Base-by-base conservation (phyloP, 2,113 vertebrate genomes). In the Daphoenositta chrysoptera region DNA sequence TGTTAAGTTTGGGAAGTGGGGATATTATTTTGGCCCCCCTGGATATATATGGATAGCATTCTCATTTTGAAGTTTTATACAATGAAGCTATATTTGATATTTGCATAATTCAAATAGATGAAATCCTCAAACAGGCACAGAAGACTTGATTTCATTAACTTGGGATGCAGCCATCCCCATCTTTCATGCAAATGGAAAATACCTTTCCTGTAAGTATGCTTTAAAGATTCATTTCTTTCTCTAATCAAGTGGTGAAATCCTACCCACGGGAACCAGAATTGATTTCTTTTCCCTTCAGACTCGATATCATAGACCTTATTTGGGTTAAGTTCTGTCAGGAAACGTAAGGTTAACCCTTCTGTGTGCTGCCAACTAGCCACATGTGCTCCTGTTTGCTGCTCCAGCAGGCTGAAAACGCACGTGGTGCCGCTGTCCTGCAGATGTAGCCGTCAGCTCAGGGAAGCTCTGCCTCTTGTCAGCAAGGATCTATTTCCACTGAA, bases 81-180 rank as follows among this genome's bases (percentile, higher is more conserved):
- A 95, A 63, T 83, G 84, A 71, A 94, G 80, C 73, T 87, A 64
- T 91, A 97, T 89, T 96, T 84, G 54, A 68, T 93, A 94, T 97
- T 97, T 85, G 91, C 86, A 94, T 95, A 96, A 96, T 90, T 94
- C 95, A 89, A 92, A 92, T 50, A 86, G 90, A 79, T 91, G 84
- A 95, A 96, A 88, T 91, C 89, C 78, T 92, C 91, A 94, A 94
- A 94, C 50, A 94, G 83, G 77, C 78, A 95, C 70, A 57, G 75
- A 76, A 83, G 83, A 81, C 87, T 95, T 93, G 63, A 83, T 96
- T 97, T 97, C 94, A 97, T 96, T 97, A 97, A 87, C 82, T 94
- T 77, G 83, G 86, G 95, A 96, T 94, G 85, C 90, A 92, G 95
- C 73, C 72, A 39, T 76, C 89, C 83, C 86, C 96, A 95, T 82